Base-by-base conservation (phyloP, 2,797 vertebrate species). In the Sebastes taczanowskii region DNA sequence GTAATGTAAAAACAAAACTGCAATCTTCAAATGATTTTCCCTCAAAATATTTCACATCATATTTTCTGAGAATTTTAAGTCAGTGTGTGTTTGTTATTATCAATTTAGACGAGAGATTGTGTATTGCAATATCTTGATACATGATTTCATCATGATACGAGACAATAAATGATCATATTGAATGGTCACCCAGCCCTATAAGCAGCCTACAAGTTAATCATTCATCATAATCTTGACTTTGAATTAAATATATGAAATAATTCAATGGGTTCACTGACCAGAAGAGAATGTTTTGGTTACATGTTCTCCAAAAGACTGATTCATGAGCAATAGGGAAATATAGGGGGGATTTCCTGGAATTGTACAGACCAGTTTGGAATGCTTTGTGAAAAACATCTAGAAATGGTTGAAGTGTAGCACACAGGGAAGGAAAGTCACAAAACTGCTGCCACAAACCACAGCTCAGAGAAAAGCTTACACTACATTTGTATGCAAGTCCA, bases 401-500 rank as follows among this genome's bases (percentile, higher is more conserved):
- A 68, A 73, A 49, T 23, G 8, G 29, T 80, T 77, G 22, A 42
- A 59, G 52, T 73, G 18, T 8, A 35, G 65, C 55, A 77, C 4
- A 30, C 6, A 65, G 20, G 8, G 53, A 72, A 52, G 49, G n/a
- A 75, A 79, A 83, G 78, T 85, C 74, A 52, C 13, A 81, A 74
- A 71, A 77, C 53, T 80, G 85, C 66, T 60, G 55, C 67, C 67
- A 67, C 58, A 75, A 56, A 89, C 60, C 35, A n/a, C 56, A 59
- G 82, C 83, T 60, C 32, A 58, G 38, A 74, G 46, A 78, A 61
- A 77, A 74, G 53, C 81, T 78, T 81, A 46, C 74, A 69, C 67
- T 67, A 82, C 83, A 91, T 89, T 84, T 85, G 83, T 66, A 90
- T 89, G 84, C 77, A 71, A 80, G 78, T 42, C 79, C 62, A 87